Base-by-base conservation (phyloP, 2,888 invertebrate species). In the Saturnia japonica region DNA sequence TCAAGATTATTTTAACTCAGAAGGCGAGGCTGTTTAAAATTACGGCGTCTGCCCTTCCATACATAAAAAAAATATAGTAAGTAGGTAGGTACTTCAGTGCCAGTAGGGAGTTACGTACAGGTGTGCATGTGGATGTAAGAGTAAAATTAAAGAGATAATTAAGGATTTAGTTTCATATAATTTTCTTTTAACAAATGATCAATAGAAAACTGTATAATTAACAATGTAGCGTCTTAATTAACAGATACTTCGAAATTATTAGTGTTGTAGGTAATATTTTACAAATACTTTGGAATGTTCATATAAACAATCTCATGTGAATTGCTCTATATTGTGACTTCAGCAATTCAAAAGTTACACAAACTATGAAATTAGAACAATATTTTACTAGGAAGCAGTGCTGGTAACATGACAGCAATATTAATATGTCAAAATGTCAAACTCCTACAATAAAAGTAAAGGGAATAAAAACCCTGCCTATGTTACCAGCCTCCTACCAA, bases 201-300 rank as follows among this genome's bases (percentile, higher is more conserved):
- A 94, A 94, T 94, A 94, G 93, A 94, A 94, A 94, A 94, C 93
- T 94, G 93, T 93, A 94, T 93, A 93, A 93, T 94, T 93, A 94
- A 94, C 94, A 94, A 94, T 87, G 93, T 92, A 93, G 93, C 88
- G 88, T 93, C 93, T 60, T 60, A 60, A 60, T 93, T 93, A 93
- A 93, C 92, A 93, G 91, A 93, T 93, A 93, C 89, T 91, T 91
- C 91, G 88, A 93, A 91, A 93, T 91, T 90, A 93, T 93, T 93
- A 93, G 91, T 88, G 89, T 87, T 93, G 94, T 91, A 92, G 90
- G 91, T 91, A 92, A 92, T 94, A 93, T 92, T 90, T 87, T 91
- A 93, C 93, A 93, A 90, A 91, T 93, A 93, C 93, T 93, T 94
- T 94, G 94, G 94, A 94, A 94, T 94, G 94, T 94, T 93, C 89